A percentile compares a stretch with the other conserved stretches of the same genome.
Evolutionary conservation across 2,113 vertebrate genomes (phyloP).

Genomic region (Oncorhynchus kisutch): DNA sequence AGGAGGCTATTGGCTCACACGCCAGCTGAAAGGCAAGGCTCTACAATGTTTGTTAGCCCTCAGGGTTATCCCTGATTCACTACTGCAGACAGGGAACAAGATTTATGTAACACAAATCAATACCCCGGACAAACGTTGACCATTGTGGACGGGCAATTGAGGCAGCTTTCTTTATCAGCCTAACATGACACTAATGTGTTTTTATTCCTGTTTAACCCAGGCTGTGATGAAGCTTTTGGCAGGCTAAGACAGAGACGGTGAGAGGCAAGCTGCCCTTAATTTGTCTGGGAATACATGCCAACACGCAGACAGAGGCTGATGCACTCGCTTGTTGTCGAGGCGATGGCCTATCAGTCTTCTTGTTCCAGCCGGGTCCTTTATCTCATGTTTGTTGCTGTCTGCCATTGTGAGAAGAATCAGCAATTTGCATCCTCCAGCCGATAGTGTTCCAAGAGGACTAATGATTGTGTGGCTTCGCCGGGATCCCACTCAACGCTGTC

Average conservation of each 20-base stretch:
- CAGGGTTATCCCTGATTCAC: conserved; percentile 95
- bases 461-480: conserved; percentile 53
- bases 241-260: conserved; percentile 85
- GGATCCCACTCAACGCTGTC: conserved; percentile 54
- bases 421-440: conserved; percentile 64
- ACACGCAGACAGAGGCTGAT: conserved; percentile 86
- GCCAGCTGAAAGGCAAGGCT: conserved; percentile 90
- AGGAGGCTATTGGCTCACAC: conserved; percentile 75
- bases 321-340: conserved; percentile 85
- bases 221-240: conserved; percentile 96
- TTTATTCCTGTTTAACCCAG: conserved; percentile 93
- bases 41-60: conserved; percentile 99
- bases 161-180: conserved; percentile 95
- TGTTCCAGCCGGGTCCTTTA: conserved; percentile 85
- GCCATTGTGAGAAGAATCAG: conserved; percentile 66
- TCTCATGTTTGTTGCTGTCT: conserved; percentile 68
- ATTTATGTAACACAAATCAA: conserved; percentile 98
- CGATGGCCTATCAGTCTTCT: conserved; percentile 90
- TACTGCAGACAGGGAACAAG: conserved; percentile 95
- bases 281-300: conserved; percentile 87
- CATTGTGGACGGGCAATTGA: conserved; percentile 84
- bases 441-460: conserved; percentile 63
- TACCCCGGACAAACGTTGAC: conserved; percentile 90
- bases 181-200: conserved; percentile 97
- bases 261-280: conserved; percentile 93